A percentile compares a stretch with the other conserved stretches of the same genome.
These are phyloP conservation scores for Anguilla megastoma DNA, from an alignment of 2,797 vertebrate genomes.

Conservation along the genomic window DNA sequence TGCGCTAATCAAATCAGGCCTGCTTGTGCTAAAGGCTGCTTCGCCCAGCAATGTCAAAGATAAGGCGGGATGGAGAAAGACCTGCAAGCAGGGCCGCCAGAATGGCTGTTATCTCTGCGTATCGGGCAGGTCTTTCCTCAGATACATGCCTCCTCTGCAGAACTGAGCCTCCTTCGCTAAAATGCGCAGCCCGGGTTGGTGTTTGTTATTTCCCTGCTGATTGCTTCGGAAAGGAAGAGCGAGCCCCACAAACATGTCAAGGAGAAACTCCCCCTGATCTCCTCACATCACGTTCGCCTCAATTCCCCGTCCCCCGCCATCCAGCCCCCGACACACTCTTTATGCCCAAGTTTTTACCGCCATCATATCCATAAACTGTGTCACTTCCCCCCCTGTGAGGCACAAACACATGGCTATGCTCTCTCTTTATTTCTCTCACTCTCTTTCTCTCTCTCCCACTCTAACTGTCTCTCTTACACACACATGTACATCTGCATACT, in stretches of 20 bases:
- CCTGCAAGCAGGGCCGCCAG: background rate
- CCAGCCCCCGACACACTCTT: background rate
- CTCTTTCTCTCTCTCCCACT: background rate
- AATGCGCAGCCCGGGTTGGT: background rate
- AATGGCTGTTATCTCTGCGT: background rate
- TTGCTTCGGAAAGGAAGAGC: background rate
- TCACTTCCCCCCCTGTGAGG: background rate
- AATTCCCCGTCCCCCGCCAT: background rate
- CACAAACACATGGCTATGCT: background rate
- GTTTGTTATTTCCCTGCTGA: background rate
- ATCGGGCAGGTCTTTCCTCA: no score
- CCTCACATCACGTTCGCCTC: background rate
- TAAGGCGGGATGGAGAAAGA: background rate
- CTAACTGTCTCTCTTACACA: background rate
- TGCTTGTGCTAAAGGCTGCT: background rate
- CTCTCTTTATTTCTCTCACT: background rate
- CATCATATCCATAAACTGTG: background rate
- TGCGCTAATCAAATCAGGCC: constrained; percentile 1
- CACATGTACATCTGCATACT: background rate
- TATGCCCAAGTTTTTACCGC: background rate
- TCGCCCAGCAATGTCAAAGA: constrained; percentile 15
- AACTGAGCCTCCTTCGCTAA: background rate
- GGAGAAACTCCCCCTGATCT: background rate
- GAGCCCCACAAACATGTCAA: background rate
- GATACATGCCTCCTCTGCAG: background rate